Conservation (phyloP, 2,113 vertebrate species). For the Chamaea fasciata region DNA sequence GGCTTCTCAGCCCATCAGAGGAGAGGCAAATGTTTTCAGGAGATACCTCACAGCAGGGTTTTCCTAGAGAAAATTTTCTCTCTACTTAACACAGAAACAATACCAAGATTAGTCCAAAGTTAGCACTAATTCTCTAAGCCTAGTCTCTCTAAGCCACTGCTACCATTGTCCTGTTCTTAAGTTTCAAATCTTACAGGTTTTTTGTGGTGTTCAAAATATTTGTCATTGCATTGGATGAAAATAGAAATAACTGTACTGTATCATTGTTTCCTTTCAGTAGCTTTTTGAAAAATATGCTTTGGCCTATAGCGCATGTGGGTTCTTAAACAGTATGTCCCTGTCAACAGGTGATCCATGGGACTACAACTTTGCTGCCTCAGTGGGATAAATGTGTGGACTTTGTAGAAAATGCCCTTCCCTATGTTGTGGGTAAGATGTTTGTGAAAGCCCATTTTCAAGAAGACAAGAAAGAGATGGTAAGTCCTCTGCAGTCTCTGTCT, state of each 20-base stretch:
- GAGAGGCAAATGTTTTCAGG: neutral
- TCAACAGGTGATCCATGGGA: slow-evolving; percentile 88
- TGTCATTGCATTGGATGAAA: neutral
- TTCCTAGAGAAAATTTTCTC: neutral
- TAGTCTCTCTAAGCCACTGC: neutral
- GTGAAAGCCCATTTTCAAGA: slow-evolving; percentile 92
- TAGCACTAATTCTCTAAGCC: neutral
- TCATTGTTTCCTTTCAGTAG: neutral
- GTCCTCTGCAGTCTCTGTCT: neutral
- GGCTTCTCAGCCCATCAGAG: neutral
- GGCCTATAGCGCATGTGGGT: neutral
- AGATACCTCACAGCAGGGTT: neutral
- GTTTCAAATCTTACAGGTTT: neutral
- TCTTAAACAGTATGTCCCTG: neutral
- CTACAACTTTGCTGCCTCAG: slow-evolving; percentile 87
- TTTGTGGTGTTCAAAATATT: neutral
- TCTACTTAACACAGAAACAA: neutral
- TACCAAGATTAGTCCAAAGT: neutral
- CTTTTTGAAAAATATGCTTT: neutral
- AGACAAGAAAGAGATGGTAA: slow-evolving; percentile 94
- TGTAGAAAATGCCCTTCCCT: slow-evolving; percentile 86
- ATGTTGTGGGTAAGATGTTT: slow-evolving; percentile 89
- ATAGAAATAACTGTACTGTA: neutral
- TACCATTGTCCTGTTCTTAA: neutral
- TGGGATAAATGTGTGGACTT: slow-evolving; percentile 98